Evolutionary conservation across 2,888 invertebrate genomes (phyloP).

Genomic region (Baccha elongata): DNA sequence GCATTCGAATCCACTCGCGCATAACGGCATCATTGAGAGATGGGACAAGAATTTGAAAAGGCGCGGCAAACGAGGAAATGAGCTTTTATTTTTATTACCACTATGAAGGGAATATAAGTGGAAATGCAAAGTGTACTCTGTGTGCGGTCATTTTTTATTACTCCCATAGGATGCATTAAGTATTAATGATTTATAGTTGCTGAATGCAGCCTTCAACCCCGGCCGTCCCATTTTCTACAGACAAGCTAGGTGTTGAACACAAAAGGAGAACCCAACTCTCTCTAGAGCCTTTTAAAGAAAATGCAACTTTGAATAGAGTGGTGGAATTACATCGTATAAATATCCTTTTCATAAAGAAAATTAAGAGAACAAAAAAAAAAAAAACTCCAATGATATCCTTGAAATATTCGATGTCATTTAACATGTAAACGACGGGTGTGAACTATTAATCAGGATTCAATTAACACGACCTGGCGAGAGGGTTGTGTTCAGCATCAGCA

Average conservation of each 20-base stretch:
- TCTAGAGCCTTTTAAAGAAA: conserved; percentile 44
- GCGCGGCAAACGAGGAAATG: conserved; percentile 38
- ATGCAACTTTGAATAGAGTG: conserved; percentile 41
- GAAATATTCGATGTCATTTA: conserved; percentile 45
- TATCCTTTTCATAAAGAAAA: conserved; percentile 5
- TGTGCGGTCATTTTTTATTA: conserved; percentile 81
- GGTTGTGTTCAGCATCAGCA: neutral
- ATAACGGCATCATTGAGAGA: conserved; percentile 6
- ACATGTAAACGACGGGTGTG: neutral
- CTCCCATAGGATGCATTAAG: conserved; percentile 81
- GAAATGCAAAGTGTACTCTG: conserved; percentile 40
- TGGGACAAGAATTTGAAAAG: conserved; percentile 1
- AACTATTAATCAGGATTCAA: conserved; percentile 64
- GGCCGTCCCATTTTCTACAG: neutral
- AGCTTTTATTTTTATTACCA: conserved; percentile 71
- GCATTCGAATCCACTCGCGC: neutral
- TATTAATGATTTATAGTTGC: conserved; percentile 80
- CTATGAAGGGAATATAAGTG: conserved; percentile 6
- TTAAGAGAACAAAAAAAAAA: neutral
- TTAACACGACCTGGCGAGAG: conserved; percentile 31
- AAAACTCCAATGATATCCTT: conserved; percentile 32
- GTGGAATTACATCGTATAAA: neutral
- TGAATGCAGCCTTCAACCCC: conserved; percentile 55
- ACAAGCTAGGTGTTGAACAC: neutral
- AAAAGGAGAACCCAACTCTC: neutral